Percentiles rank a stretch among this genome's conserved stretches.
Conservation (phyloP, 2,797 vertebrate genomes). For the Karalla daura region DNA sequence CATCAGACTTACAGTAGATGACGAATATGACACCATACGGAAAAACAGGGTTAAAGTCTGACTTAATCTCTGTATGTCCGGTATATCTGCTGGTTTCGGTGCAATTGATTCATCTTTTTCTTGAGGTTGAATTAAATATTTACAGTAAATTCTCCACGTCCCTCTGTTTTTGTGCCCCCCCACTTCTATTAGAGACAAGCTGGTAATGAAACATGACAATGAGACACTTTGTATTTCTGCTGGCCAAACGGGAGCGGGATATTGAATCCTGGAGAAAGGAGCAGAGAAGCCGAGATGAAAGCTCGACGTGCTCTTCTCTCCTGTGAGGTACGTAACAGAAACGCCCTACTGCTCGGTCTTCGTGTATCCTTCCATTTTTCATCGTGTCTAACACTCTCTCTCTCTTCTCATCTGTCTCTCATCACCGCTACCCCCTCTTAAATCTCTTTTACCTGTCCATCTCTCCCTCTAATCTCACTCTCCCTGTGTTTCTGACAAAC, state of each 20-base stretch:
- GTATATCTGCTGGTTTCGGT: too few species aligned
- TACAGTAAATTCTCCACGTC: not conserved
- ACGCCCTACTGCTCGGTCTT: conserved; percentile 6
- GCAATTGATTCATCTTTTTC: too few species aligned
- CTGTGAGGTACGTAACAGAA: conserved; percentile 32
- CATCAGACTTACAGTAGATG: too few species aligned
- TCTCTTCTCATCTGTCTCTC: conserved; percentile 28
- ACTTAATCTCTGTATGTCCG: too few species aligned
- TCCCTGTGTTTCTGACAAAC: conserved; percentile 52
- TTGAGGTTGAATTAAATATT: not conserved
- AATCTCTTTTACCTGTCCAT: conserved; percentile 57
- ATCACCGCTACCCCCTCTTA: conserved; percentile 20
- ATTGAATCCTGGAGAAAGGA: conserved; percentile 58
- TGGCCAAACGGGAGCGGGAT: conserved; percentile 29
- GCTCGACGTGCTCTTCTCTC: conserved; percentile 22
- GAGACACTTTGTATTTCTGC: conserved; percentile 44
- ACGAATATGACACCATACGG: too few species aligned
- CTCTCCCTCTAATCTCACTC: conserved; percentile 44
- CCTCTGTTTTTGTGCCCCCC: conserved; percentile 1
- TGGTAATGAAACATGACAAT: conserved; percentile 54
- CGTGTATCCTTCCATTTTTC: conserved; percentile 26
- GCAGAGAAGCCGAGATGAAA: conserved; percentile 44
- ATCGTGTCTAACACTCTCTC: conserved; percentile 30
- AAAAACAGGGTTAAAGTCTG: too few species aligned
- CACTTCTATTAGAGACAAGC: conserved; percentile 56